These are phyloP conservation scores for Psephotus haematonotus DNA, from an alignment of 2,113 vertebrate species.

Conservation along the genomic window DNA sequence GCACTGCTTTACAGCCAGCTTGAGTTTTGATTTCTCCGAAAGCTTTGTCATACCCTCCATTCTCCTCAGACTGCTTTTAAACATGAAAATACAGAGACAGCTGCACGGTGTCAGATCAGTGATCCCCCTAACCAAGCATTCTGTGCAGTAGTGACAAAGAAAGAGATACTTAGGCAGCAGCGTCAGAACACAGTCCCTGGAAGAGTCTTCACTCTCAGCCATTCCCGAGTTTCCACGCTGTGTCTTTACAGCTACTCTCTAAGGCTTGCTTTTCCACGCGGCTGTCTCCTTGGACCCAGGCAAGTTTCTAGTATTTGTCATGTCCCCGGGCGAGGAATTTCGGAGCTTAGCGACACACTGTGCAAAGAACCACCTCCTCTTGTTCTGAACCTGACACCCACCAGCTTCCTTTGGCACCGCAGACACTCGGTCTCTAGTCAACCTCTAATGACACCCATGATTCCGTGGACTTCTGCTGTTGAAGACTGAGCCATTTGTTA, in stretches of 20 bases:
- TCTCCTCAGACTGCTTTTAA: not conserved
- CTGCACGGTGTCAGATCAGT: not conserved
- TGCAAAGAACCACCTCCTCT: conserved; percentile 39
- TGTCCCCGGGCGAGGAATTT: not conserved
- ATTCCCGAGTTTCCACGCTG: not conserved
- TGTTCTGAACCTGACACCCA: conserved; percentile 5
- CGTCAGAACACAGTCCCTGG: not conserved
- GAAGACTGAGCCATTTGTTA: not conserved
- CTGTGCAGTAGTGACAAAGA: not conserved
- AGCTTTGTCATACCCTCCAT: not conserved
- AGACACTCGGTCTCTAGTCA: not conserved
- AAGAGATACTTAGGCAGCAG: not conserved
- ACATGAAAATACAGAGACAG: not conserved
- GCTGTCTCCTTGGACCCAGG: not conserved
- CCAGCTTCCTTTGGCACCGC: not conserved
- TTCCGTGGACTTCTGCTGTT: not conserved
- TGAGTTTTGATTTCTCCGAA: not conserved
- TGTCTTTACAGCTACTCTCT: not conserved
- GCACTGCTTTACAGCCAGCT: not conserved
- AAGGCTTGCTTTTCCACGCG: not conserved
- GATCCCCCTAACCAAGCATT: not conserved
- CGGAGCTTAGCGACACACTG: not conserved
- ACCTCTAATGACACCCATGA: not conserved
- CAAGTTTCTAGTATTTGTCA: not conserved
- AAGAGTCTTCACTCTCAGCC: not conserved